Conservation (phyloP, 2,113 vertebrate genomes). For the Pithys albifrons region DNA sequence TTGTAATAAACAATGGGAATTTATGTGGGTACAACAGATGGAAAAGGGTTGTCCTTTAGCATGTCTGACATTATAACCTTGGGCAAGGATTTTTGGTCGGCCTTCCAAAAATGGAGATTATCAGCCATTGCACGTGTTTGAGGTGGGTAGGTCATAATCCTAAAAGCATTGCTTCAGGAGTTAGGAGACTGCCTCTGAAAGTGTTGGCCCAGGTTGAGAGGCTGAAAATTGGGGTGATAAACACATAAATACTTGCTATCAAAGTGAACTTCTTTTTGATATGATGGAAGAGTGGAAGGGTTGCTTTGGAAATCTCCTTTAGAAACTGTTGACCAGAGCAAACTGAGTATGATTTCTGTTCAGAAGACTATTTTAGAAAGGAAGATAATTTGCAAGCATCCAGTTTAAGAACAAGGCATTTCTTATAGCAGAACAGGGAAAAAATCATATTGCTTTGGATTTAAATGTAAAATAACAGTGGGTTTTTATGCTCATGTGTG, state of each 20-base stretch:
- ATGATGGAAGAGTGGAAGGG: neutral
- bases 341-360: neutral
- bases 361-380: neutral
- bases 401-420: neutral
- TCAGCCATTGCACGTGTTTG: neutral
- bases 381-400: neutral
- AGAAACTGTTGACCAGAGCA: neutral
- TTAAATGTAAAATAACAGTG: neutral
- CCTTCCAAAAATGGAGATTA: neutral
- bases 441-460: neutral
- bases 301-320: neutral
- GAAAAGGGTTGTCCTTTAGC: neutral
- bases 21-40: neutral
- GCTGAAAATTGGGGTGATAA: neutral
- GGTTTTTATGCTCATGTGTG: rapidly evolving
- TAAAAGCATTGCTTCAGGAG: neutral
- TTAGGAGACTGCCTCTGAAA: neutral
- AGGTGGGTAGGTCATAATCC: neutral
- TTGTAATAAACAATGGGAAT: neutral
- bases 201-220: neutral
- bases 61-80: neutral
- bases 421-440: neutral
- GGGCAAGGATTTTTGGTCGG: neutral
- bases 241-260: neutral
- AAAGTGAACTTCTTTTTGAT: rapidly evolving